Conservation (phyloP, 1,140 invertebrate genomes). For the Linepithema humile region DNA sequence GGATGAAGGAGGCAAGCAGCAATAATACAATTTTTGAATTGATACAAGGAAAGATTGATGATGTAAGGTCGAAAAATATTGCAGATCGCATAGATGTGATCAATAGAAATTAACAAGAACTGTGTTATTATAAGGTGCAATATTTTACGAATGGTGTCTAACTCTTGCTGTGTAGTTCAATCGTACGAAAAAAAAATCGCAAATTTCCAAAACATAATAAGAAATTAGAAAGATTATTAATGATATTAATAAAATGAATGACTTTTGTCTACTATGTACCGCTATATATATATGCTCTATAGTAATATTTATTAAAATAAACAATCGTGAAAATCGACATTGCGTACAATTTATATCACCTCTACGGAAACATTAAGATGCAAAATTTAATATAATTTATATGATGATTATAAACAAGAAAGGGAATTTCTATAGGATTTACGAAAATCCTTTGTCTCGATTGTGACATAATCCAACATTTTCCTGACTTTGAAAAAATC, state of each 20-base stretch:
- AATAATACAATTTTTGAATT: no score
- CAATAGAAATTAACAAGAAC: no score
- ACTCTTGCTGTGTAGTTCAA: no score
- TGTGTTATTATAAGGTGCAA: no score
- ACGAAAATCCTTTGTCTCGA: not conserved
- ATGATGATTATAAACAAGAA: slow-evolving; percentile 21
- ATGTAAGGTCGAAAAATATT: no score
- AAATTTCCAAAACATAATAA: slow-evolving; percentile 19
- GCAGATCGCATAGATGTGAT: no score
- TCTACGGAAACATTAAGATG: slow-evolving; percentile 33
- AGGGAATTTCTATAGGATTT: slow-evolving; percentile 16
- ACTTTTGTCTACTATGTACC: slow-evolving; percentile 64
- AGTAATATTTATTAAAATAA: slow-evolving; percentile 72
- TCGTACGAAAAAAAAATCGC: not conserved
- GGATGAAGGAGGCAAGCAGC: no score
- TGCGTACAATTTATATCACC: slow-evolving; percentile 64
- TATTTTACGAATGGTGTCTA: no score
- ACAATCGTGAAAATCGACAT: slow-evolving; percentile 62
- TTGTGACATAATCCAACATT: not conserved
- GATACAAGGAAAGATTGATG: no score
- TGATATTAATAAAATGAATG: slow-evolving; percentile 63
- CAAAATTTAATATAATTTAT: no score
- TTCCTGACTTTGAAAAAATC: slow-evolving; percentile 1
- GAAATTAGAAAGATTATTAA: slow-evolving; percentile 46
- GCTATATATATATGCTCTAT: slow-evolving; percentile 44